Base-by-base conservation (phyloP, 35 echinoderm and acorn worm species). In the Hemicentrotus pulcherrimus region DNA sequence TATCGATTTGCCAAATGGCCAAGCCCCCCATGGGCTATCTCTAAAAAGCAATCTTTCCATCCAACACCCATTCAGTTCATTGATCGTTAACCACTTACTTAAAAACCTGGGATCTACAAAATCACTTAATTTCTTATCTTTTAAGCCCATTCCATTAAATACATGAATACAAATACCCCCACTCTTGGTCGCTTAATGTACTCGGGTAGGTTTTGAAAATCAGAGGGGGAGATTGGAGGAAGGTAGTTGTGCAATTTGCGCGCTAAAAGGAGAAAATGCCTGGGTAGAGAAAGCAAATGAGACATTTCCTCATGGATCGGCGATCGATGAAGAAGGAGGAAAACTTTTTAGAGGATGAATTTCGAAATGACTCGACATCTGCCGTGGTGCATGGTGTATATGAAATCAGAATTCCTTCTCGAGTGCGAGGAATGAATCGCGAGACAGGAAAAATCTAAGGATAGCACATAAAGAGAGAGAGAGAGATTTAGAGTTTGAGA, bases 101-200 rank as follows among this genome's bases (percentile, higher is more conserved):
- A 50, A 93, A 93, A 93, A 93, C 91, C 91, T 47, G 46, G 91
- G 91, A 47, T 93, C 91, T 58, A 93, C 65, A 93, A 93, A 93
- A 93, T 93, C 91, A 93, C 91, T 93, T 58, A 93, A 93, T 93
- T 93, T 93, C 91, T 93, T 52, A 93, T 93, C 91, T 93, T 93
- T 93, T 93, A 93, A 58, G 91, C 91, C 91, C 91, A 58, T 93
- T 93, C 91, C 91, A 93, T 93, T 93, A 93, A 58, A 93, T 93
- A 93, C 91, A 93, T 93, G 91, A 93, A 93, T 93, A 93, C 91
- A 93, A 48, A 93, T 93, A 93, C 91, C 48, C 91, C 32, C 91
- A 46, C 88, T 90, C 88, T 46, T 28, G 32, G 12, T 15, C 32
- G 88, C 88, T 90, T 33, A 33, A 90, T 33, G 88, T 33, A 90